These are phyloP conservation scores for Cossypha heuglini DNA, from an alignment of 2,797 vertebrate genomes.

Conservation along the genomic window DNA sequence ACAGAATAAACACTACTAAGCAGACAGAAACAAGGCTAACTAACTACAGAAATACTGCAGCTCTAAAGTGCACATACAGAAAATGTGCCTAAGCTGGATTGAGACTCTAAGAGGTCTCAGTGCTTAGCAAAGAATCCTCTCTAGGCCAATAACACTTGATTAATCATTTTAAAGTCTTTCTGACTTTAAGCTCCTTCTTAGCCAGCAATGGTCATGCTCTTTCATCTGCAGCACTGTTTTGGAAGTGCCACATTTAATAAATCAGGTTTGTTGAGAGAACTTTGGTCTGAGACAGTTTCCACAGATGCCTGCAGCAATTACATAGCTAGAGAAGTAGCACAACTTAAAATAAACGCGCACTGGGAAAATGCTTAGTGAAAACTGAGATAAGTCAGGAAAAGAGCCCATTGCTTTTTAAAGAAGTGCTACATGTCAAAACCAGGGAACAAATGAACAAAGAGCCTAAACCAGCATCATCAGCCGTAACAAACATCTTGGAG, in stretches of 20 bases:
- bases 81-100: conserved; percentile 10
- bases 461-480: not conserved
- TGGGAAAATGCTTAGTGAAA: conserved; percentile 15
- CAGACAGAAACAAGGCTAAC: not conserved
- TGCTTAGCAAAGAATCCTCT: conserved; percentile 44
- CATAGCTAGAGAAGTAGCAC: not conserved
- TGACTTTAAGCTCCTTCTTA: conserved; percentile 50
- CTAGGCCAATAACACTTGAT: conserved; percentile 50
- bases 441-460: conserved; percentile 20
- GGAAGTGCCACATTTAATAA: conserved; percentile 48
- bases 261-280: conserved; percentile 37
- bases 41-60: not conserved
- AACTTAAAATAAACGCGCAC: not conserved
- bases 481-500: not conserved
- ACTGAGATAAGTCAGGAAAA: conserved; percentile 11
- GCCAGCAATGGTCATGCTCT: conserved; percentile 32
- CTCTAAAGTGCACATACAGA: not conserved
- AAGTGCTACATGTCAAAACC: not conserved
- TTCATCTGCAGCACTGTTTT: conserved; percentile 38
- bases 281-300: conserved; percentile 33
- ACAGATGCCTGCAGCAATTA: conserved; percentile 9
- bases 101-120: conserved; percentile 16
- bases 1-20: not conserved
- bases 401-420: not conserved
- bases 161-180: conserved; percentile 61